Evolutionary conservation across 2,113 vertebrate species (phyloP), one percentile per base, ranked within the genome.

Genomic region (Sinocyclocheilus grahami): DNA sequence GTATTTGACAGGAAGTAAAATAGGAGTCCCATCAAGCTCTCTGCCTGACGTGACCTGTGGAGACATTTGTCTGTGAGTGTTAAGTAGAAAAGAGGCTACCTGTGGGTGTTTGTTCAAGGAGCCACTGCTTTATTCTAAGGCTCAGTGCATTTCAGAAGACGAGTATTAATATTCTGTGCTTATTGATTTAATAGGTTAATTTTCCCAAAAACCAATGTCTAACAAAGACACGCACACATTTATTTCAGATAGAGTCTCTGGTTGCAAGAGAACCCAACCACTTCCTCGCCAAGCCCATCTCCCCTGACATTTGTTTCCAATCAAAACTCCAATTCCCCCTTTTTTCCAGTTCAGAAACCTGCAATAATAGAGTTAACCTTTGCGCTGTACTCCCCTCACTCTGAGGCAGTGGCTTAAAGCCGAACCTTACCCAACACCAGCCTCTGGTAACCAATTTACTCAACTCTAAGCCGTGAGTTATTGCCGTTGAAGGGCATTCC

Each of bases 291-390:
- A 89, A 91, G 89, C 86, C 89, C 91, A 92, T 94, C 92, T 91
- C 88, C 90, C 69, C 86, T 94, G 92, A 94, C 94, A 95, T 95
- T 95, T 95, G 93, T 94, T 95, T 95, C 91, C 91, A 94, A 94
- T 95, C 92, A 91, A 89, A 92, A 93, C 91, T 89, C 46, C 90
- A 91, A 88, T 92, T 90, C 88, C 82, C 85, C 71, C 69, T 89
- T 89, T 90, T 93, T 92, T 93, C 92, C 92, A 91, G 91, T 91
- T 90, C 87, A 92, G 91, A 91, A 92, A 90, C 86, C 90, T 92
- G 90, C 88, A 94, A 92, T 95, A 94, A 93, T 90, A 90, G 89
- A 90, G 92, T 94, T 94, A 94, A 94, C 94, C 93, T 94, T 91
- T 91, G 81, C 87, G 82, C 33, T 37, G 6, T 78, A 83, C 60